phyloP scores from a whole-genome alignment of 2,113 vertebrate genomes.

The Sturnira hondurensis region DNA sequence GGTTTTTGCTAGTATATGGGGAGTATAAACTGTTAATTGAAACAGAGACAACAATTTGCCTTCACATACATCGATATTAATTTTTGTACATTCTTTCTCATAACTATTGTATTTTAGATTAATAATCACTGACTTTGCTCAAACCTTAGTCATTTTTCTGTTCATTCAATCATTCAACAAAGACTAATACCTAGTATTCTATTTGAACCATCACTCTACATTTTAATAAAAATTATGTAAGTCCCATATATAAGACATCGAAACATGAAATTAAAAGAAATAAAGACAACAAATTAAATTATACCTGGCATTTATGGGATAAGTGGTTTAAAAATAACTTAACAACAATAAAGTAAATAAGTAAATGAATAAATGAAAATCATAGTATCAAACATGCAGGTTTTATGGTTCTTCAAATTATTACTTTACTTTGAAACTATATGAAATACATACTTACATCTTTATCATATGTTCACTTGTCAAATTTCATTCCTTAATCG shows the following conservation, averaged over 20 bases:
- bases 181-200: background rate
- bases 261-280: slow-evolving; percentile 17
- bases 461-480: background rate
- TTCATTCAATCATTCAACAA: background rate
- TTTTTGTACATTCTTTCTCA: background rate
- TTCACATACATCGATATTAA: background rate
- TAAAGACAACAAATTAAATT: background rate
- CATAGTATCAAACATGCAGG: background rate
- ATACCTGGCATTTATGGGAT: background rate
- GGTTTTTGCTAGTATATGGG: background rate
- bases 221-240: background rate
- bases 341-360: background rate
- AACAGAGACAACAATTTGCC: background rate
- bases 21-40: background rate
- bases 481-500: background rate
- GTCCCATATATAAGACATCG: background rate
- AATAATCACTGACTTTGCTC: background rate
- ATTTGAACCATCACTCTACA: background rate
- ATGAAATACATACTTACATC: background rate
- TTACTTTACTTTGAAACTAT: background rate
- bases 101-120: background rate
- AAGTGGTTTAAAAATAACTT: background rate
- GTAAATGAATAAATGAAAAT: background rate
- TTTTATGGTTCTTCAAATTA: background rate
- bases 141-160: background rate